Evolutionary conservation across 1,140 invertebrate species (phyloP).

Genomic region (Aleiodes sp.): DNA sequence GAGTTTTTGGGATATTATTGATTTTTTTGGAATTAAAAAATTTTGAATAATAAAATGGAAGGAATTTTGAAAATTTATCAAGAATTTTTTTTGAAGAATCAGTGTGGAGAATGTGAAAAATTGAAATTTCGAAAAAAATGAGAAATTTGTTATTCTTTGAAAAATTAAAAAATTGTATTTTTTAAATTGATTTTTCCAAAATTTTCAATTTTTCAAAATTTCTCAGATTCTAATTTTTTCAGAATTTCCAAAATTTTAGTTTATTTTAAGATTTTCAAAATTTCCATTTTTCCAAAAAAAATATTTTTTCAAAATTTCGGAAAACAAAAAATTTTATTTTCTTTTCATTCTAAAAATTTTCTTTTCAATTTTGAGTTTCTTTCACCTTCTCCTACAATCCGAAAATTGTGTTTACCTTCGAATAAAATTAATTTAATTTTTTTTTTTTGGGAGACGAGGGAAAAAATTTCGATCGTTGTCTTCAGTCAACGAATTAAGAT

Average conservation of each 20-base stretch:
- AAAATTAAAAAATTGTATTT: neutral
- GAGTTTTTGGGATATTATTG: too few relatives aligned
- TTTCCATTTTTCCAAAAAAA: neutral
- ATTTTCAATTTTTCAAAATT: neutral
- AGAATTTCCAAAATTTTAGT: neutral
- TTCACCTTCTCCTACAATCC: too few relatives aligned
- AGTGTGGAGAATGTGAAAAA: too few relatives aligned
- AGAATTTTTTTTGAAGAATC: too few relatives aligned
- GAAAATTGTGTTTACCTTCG: too few relatives aligned
- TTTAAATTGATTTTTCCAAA: neutral
- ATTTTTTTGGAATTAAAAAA: neutral
- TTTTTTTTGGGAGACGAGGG: too few relatives aligned
- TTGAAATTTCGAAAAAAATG: too few relatives aligned
- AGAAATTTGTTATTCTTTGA: neutral
- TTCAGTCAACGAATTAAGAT: too few relatives aligned
- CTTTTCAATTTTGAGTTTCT: too few relatives aligned
- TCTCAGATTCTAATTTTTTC: neutral
- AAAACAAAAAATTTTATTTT: neutral
- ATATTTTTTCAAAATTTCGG: neutral
- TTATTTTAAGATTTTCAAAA: neutral
- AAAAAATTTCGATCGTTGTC: too few relatives aligned
- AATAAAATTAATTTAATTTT: too few relatives aligned
- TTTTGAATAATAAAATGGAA: neutral
- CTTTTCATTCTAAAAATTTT: too few relatives aligned
- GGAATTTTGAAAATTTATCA: neutral